phyloP scores from a whole-genome alignment of 1,140 invertebrate species.

The Sycobia sp. region DNA sequence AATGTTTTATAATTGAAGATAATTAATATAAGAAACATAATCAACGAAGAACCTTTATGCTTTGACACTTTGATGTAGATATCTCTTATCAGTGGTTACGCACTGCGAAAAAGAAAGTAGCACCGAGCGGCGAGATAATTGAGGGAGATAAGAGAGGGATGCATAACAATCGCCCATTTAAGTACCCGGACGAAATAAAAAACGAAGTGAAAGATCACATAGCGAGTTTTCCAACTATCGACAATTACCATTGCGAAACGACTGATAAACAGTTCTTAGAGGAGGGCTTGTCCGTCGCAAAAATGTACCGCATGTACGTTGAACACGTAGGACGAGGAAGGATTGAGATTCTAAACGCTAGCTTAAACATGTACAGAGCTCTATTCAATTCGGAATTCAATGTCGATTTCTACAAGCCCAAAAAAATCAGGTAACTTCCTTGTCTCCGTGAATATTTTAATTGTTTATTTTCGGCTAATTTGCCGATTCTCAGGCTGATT shows the following conservation, averaged over 20 bases:
- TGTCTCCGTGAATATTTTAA: too few species aligned
- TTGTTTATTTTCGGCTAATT: too few species aligned
- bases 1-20: too few species aligned
- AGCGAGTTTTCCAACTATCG: slow-evolving; percentile 35
- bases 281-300: slow-evolving; percentile 31
- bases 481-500: too few species aligned
- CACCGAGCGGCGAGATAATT: background rate
- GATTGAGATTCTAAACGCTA: background rate
- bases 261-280: slow-evolving; percentile 37
- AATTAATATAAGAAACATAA: background rate
- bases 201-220: slow-evolving; percentile 36
- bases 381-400: slow-evolving; percentile 13
- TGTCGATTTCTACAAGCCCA: background rate
- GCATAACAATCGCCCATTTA: slow-evolving; percentile 25
- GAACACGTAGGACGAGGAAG: background rate
- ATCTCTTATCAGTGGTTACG: slow-evolving; percentile 4
- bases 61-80: background rate
- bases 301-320: slow-evolving; percentile 38
- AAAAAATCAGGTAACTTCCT: background rate
- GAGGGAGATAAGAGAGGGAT: background rate
- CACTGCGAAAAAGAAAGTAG: slow-evolving; percentile 2
- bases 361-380: background rate
- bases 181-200: slow-evolving; percentile 16
- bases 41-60: background rate
- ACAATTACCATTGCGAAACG: slow-evolving; percentile 40